Percentiles rank a stretch among this genome's conserved stretches.
phyloP scores from a whole-genome alignment of 2,797 vertebrate species.

The Siniperca undulata region DNA sequence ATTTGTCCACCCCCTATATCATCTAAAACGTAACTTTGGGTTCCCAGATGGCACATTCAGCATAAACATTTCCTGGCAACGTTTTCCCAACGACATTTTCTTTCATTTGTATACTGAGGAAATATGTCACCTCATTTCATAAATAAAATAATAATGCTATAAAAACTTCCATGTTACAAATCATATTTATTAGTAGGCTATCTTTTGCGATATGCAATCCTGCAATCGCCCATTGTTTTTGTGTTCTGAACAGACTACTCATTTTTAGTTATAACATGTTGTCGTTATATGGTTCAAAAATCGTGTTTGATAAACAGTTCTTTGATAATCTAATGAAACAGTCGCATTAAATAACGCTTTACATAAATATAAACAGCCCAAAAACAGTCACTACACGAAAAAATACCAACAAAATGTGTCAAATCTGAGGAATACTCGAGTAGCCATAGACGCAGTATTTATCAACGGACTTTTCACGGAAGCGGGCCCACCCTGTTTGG shows the following conservation, averaged over 20 bases:
- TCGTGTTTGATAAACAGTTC: neutral
- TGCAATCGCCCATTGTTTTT: too few species aligned
- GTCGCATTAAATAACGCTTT: neutral
- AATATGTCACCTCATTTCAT: neutral
- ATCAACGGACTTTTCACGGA: constrained; percentile 26
- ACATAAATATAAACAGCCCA: fast-evolving
- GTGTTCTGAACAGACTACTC: too few species aligned
- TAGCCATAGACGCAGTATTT: neutral
- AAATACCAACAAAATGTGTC: fast-evolving
- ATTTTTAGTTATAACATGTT: neutral
- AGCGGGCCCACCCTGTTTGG: constrained; percentile 71
- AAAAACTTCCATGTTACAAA: neutral
- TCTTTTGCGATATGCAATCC: too few species aligned
- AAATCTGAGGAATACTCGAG: neutral
- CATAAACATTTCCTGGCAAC: neutral
- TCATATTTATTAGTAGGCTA: neutral
- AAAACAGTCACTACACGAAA: neutral
- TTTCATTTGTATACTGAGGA: neutral
- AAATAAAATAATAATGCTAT: neutral
- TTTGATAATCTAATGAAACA: neutral
- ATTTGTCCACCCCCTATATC: neutral
- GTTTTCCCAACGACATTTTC: neutral
- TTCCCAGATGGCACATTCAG: neutral
- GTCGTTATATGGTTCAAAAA: neutral
- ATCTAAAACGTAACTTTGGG: neutral